phyloP scores from a whole-genome alignment of 2,113 vertebrate genomes.

The Dasyprocta punctata region DNA sequence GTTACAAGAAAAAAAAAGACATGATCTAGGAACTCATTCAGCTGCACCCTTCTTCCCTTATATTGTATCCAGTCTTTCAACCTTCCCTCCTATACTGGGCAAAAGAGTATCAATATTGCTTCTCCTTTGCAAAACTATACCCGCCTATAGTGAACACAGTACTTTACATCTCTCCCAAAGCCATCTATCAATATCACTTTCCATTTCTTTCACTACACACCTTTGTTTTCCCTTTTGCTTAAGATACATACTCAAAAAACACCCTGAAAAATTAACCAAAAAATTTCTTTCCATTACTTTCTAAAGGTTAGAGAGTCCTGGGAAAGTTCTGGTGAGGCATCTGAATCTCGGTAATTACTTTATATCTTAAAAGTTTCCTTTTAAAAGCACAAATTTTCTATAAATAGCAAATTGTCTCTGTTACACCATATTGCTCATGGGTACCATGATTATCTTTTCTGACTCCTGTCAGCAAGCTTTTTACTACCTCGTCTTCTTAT shows the following conservation, averaged over 20 bases:
- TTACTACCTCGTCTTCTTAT: neutral
- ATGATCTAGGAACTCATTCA: neutral
- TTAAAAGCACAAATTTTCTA: neutral
- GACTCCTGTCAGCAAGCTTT: neutral
- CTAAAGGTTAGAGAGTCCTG: neutral
- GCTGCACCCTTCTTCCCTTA: neutral
- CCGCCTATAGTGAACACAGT: neutral
- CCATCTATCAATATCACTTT: neutral
- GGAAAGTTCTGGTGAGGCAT: neutral
- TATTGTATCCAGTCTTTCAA: neutral
- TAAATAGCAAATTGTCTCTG: neutral
- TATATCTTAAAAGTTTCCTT: neutral
- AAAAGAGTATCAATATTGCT: neutral
- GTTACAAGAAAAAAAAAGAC: neutral
- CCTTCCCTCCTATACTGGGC: neutral
- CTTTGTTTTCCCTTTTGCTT: neutral
- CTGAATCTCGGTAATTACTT: neutral
- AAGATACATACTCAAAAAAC: neutral
- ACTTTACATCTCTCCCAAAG: neutral
- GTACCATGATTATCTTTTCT: neutral
- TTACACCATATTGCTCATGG: neutral
- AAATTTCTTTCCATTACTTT: neutral
- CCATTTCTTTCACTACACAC: neutral
- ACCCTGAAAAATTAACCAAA: neutral
- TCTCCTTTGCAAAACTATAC: neutral